Evolutionary conservation across 2,113 vertebrate genomes (phyloP), one percentile per base, ranked within the genome.

Genomic region (Xiphophorus couchianus): DNA sequence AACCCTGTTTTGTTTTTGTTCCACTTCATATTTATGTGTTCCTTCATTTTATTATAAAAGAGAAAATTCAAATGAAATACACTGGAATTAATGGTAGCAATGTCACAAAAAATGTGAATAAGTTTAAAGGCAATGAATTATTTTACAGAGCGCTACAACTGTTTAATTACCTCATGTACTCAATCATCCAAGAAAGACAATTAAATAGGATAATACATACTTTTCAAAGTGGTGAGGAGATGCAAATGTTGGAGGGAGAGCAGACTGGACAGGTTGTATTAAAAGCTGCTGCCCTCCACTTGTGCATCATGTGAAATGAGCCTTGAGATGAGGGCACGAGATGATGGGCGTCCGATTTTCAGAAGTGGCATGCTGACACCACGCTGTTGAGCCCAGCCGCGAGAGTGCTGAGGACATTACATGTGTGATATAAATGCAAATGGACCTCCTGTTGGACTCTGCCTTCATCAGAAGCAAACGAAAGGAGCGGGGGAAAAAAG

Each of bases 351-450:
- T 63, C 77, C 30, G 76, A 76, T 83, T 87, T 86, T 83, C 86
- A 73, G 80, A 88, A 86, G 84, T 89, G 87, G 81, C 87, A 78
- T 73, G 88, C 86, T 75, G 84, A 90, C 77, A 66, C 74, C 87
- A 70, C 70, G 82, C 84, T 78, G 84, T 62, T 90, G 78, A 73
- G 70, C 73, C 63, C 54, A 0, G 74, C 77, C 63, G 44, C 81
- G 77, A 77, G 77, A 77, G 87, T 75, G 37, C 58, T 66, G 84
- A 79, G 82, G 71, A 87, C 84, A 88, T 90, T 81, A 88, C 84
- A 78, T 33, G 65, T 87, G 86, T 80, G 88, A 92, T 93, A 88
- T 92, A 91, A 90, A 93, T 91, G 92, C 90, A 92, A 92, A 93
- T 91, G 83, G 81, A 14, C 86, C 89, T 81, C 85, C 88, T 85